Base-by-base conservation (phyloP, 2,888 invertebrate genomes). In the Dicyrtoma fusca region DNA sequence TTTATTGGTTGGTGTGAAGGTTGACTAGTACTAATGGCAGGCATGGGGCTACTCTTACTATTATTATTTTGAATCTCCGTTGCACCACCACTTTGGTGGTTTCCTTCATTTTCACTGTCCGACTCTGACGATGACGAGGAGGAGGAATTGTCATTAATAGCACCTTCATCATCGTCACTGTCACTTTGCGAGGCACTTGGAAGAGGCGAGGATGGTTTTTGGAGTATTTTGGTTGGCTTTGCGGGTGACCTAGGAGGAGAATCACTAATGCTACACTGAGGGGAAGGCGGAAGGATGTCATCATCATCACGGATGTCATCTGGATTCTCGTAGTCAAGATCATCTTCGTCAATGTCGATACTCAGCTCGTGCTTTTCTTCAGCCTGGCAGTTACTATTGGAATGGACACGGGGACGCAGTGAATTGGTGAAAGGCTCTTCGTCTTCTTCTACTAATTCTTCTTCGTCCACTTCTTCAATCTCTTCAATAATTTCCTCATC, bases 341-440 rank as follows among this genome's bases (percentile, higher is more conserved):
- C 59, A 44, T 57, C 69, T 8, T 34, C 34, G 11, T 69, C 69
- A n/a, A 55, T 57, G 17, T 61, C 61, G 19, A 61, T 61, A 19
- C 61, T 61, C 17, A 61, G 61, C 19, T 61, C 47, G 47, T 45
- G 44, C 14, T 64, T 64, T 5, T 17, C 17, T 8, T 49, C 64
- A n/a, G 34, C 34, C 34, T 34, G 34, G 3, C 4, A 34, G 4
- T 34, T 3, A 5, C 8, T 34, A 34, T 34, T 34, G 34, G 34
- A 8, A 34, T 34, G 34, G 34, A 34, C 34, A 34, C 34, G 34
- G 3, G 34, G 34, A 3, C 34, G 34, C 4, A 34, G 34, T 34
- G 34, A 34, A 8, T 34, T 34, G 3, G 34, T 34, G 34, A 49
- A 49, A 11, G 17, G 49, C 49, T 49, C 49, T 11, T 49, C n/a